Evolutionary conservation across 1,140 invertebrate species (phyloP).

Genomic region (Hycleus phaleratus): DNA sequence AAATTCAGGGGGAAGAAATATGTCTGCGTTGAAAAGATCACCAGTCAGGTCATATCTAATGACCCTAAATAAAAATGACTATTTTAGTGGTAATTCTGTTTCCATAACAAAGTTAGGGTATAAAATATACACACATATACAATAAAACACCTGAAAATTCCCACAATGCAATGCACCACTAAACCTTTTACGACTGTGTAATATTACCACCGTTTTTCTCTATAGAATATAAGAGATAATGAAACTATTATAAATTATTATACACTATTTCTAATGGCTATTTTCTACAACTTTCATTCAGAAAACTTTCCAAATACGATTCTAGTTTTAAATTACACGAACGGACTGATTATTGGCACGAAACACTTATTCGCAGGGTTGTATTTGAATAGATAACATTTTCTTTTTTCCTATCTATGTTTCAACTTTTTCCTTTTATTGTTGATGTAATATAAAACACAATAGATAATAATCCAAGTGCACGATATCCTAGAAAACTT

Average conservation of each 20-base stretch:
- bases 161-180: constrained; percentile 22
- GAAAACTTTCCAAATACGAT: constrained; percentile 16
- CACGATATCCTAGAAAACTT: too few relatives aligned
- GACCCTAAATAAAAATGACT: constrained; percentile 31
- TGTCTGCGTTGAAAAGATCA: background rate
- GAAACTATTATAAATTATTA: background rate
- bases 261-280: background rate
- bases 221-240: constrained; percentile 21
- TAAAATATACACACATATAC: background rate
- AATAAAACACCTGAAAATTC: constrained; percentile 27
- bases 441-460: constrained; percentile 6
- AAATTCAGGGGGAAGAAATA: too few relatives aligned
- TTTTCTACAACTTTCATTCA: constrained; percentile 29
- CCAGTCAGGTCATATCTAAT: constrained; percentile 23
- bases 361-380: constrained; percentile 10
- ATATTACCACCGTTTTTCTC: too few relatives aligned
- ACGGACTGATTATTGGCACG: background rate
- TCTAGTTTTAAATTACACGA: constrained; percentile 16
- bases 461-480: background rate
- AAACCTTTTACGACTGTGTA: constrained; percentile 1
- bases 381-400: background rate
- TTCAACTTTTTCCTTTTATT: background rate
- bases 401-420: too few relatives aligned
- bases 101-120: constrained; percentile 32
- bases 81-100: constrained; percentile 34